Evolutionary conservation across 2,797 vertebrate species (phyloP), one percentile per base, ranked within the genome.

Genomic region (Leuciscus waleckii): DNA sequence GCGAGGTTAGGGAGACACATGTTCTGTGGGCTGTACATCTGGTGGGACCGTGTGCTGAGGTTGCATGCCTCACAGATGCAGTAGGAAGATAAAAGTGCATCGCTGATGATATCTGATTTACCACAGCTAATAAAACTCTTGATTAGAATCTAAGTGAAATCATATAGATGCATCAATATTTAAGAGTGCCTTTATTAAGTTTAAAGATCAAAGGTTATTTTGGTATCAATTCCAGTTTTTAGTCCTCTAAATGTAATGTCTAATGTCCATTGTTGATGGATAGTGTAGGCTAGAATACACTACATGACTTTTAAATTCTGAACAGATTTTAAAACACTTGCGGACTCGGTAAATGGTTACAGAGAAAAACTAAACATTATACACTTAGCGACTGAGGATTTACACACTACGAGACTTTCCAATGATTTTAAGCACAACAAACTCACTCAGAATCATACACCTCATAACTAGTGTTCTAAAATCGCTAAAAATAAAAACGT

Each of bases 21-120:
- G 85, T 89, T 86, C 49, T 23, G 23, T 10, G n/a, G 46, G 51
- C 70, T 74, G 37, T 65, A 83, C 86, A 86, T 87, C 82, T 84
- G 79, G 82, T 4, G 13, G 71, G 61, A 78, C 68, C 13, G 49
- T 54, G 69, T 69, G 81, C 79, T 41, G 58, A 77, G 77, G 49
- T 54, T 46, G 46, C 77, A 84, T 68, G 76, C 63, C n/a, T 85
- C 46, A 35, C 84, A 87, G 79, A 86, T 83, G 84, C 84, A 85
- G 88, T 29, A 43, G 43, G 49, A 67, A 79, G 84, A 89, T 86
- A 87, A 86, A 89, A 84, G 85, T 78, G 61, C 78, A 79, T 83
- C 16, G 21, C 56, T 87, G 81, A 76, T 87, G 29, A 82, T 67
- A 65, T 82, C 37, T 71, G 80, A 88, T 87, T 87, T 84, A 83